Conservation (phyloP, 2,797 vertebrate species). For the Nannoperca obscura region DNA sequence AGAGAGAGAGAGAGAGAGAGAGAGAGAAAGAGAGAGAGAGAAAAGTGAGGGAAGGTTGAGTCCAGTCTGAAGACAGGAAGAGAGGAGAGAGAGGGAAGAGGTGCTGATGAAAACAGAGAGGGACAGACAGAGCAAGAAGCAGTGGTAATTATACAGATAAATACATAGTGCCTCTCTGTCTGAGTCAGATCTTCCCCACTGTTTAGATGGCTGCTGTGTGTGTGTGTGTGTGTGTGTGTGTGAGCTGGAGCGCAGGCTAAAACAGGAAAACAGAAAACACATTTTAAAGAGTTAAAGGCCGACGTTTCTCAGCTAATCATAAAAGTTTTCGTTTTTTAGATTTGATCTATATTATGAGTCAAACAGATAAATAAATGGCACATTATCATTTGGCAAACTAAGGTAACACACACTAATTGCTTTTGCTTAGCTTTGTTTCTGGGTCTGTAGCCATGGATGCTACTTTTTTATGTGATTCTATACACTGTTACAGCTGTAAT, state of each 20-base stretch:
- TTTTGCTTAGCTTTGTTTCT: no score
- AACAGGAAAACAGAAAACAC: background rate
- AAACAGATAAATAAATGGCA: background rate
- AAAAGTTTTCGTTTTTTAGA: no score
- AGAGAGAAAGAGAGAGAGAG: constrained; percentile 19
- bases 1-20: constrained; percentile 15
- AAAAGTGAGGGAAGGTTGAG: constrained; percentile 15
- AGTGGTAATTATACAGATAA: constrained; percentile 43
- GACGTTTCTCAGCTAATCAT: background rate
- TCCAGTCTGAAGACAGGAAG: constrained; percentile 12
- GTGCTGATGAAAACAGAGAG: constrained; percentile 5
- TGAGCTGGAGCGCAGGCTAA: background rate
- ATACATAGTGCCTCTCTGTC: constrained; percentile 24
- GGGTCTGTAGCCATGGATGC: no score
- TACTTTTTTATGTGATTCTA: no score
- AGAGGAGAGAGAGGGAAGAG: constrained; percentile 21
- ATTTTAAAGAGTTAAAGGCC: background rate
- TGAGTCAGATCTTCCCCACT: constrained; percentile 5
- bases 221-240: background rate
- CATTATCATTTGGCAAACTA: background rate
- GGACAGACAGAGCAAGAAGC: constrained; percentile 28
- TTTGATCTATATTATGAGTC: background rate
- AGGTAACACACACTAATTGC: no score
- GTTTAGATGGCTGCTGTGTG: constrained; percentile 10
- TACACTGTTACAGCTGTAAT: no score